phyloP scores from a whole-genome alignment of 2,888 invertebrate genomes.

The Asteroscopus sphinx region DNA sequence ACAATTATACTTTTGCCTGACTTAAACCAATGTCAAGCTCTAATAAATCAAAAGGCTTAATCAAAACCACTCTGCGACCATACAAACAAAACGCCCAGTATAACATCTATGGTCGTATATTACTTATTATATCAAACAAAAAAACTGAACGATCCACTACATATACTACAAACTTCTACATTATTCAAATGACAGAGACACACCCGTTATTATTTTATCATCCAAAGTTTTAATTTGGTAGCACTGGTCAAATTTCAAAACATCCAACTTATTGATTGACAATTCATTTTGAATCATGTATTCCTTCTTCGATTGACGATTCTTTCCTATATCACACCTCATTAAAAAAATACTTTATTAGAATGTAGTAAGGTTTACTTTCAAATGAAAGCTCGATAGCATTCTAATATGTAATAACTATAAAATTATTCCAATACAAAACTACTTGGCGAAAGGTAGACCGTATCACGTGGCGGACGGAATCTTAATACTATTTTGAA shows the following conservation, averaged over 20 bases:
- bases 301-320: conserved; percentile 43
- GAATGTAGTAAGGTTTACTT: conserved; percentile 46
- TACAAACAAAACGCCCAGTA: conserved; percentile 52
- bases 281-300: conserved; percentile 56
- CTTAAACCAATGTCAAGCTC: too few species aligned
- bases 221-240: conserved; percentile 54
- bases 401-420: conserved; percentile 87
- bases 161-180: conserved; percentile 33
- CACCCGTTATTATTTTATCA: conserved; percentile 52
- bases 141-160: conserved; percentile 36
- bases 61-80: conserved; percentile 28
- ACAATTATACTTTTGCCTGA: too few species aligned
- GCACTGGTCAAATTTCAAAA: conserved; percentile 55
- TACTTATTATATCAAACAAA: conserved; percentile 22
- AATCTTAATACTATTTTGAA: conserved; percentile 76
- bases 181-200: conserved; percentile 46
- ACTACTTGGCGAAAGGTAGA: conserved; percentile 86
- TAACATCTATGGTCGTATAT: conserved; percentile 20
- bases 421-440: conserved; percentile 88
- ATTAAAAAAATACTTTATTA: conserved; percentile 33
- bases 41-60: conserved; percentile 40
- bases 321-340: conserved; percentile 24
- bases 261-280: conserved; percentile 56
- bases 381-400: conserved; percentile 68
- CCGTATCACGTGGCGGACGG: conserved; percentile 83